These are phyloP conservation scores for Gorsachius goisagi DNA, from an alignment of 2,113 vertebrate genomes.

Conservation along the genomic window DNA sequence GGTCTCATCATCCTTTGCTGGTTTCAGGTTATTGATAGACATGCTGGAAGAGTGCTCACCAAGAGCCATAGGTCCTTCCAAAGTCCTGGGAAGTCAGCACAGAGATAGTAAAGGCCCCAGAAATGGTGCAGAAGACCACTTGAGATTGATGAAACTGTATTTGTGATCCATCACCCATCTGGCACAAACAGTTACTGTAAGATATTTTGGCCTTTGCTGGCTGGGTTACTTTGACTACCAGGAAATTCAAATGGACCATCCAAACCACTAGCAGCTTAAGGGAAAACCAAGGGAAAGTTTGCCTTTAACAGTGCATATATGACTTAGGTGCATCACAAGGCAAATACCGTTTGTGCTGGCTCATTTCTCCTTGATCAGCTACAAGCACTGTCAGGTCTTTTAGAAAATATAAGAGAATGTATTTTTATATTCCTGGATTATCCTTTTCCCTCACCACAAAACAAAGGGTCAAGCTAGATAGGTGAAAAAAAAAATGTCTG, in stretches of 20 bases:
- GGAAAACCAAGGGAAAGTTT: neutral
- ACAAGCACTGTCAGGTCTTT: accelerated
- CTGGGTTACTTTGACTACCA: neutral
- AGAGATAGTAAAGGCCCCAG: neutral
- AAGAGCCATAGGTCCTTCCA: neutral
- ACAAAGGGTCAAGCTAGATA: accelerated
- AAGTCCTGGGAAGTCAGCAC: neutral
- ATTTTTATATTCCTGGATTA: neutral
- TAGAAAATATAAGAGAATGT: neutral
- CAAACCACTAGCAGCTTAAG: neutral
- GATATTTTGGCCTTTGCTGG: accelerated
- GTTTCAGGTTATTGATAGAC: neutral
- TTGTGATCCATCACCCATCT: neutral
- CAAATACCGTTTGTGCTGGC: neutral
- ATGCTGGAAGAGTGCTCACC: accelerated
- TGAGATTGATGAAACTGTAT: neutral
- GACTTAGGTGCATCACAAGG: accelerated
- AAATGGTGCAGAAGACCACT: neutral
- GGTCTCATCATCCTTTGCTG: neutral
- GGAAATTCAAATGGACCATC: neutral
- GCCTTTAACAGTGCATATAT: neutral
- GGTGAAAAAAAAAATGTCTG: accelerated
- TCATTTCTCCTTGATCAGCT: neutral
- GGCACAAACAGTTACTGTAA: neutral
- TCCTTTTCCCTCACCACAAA: neutral